Evolutionary conservation across 2,797 vertebrate species (phyloP), one percentile per base, ranked within the genome.

Genomic region (Acanthiza pusilla): DNA sequence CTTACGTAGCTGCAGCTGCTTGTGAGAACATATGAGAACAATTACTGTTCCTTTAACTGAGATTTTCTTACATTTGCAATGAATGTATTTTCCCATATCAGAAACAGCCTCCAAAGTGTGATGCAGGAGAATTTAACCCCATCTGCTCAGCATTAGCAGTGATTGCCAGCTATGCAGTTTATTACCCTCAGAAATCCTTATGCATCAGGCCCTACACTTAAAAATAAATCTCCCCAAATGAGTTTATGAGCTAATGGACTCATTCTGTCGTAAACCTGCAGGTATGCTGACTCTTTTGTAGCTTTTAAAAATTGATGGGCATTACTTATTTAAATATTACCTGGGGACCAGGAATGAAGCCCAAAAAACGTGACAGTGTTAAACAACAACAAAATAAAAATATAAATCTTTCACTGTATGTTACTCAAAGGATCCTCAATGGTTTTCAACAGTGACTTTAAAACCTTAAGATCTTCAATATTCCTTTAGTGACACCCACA

Each of bases 71-170:
- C 48, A 70, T 50, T 95, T 73, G 76, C 75, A 87, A 32, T 38
- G 20, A 82, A 68, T 29, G 26, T 43, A 67, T 67, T 94, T 90
- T 91, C 53, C 76, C 16, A 1, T 88, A 77, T 76, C 55, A 85
- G 61, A 91, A 88, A 88, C 60, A 73, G 72, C 20, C 50, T 94
- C 84, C 55, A 22, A 73, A 85, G 40, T 38, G 67, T 77, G 90
- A 94, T 3, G 26, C 58, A 81, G 53, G 71, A 83, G 75, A 95
- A 90, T 87, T 94, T 92, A 92, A 96, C 75, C 50, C 61, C 88
- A 92, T 92, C 81, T 95, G 80, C 85, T 91, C 80, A 80, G n/a
- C n/a, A 77, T 81, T 86, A 93, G 58, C 70, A 66, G 75, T 81
- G 84, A 83, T 5, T 87, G 42, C 43, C 58, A 88, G 51, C 50